Evolutionary conservation across 2,797 vertebrate species (phyloP).

Genomic region (Remorina albescens): DNA sequence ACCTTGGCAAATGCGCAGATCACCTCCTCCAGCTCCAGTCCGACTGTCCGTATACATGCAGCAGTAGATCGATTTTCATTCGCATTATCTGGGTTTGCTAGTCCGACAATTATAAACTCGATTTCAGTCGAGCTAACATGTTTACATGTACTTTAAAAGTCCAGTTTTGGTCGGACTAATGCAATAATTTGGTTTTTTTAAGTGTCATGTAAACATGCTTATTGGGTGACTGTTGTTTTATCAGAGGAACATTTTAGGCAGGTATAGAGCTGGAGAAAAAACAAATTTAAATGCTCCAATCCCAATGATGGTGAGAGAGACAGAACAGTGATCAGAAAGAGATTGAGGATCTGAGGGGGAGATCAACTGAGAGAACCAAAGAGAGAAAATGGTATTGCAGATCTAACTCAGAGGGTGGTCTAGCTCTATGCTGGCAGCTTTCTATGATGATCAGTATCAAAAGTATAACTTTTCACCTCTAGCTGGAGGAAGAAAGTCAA

Average conservation of each 20-base stretch:
- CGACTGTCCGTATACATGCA: too few relatives aligned
- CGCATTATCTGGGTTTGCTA: too few relatives aligned
- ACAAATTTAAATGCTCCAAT: conserved; percentile 19
- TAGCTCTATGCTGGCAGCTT: conserved; percentile 25
- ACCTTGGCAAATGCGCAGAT: too few relatives aligned
- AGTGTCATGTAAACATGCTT: too few relatives aligned
- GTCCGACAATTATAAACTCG: too few relatives aligned
- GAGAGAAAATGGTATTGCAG: conserved; percentile 50
- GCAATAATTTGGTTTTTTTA: too few relatives aligned
- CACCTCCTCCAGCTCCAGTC: too few relatives aligned
- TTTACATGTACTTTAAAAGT: too few relatives aligned
- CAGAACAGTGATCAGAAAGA: conserved; percentile 28
- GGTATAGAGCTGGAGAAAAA: background rate
- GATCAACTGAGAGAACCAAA: conserved; percentile 21
- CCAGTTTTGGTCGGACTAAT: too few relatives aligned
- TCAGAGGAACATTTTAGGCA: background rate
- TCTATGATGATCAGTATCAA: conserved; percentile 54
- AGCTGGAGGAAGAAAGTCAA: conserved; percentile 30
- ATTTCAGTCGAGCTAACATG: too few relatives aligned
- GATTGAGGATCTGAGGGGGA: conserved; percentile 32
- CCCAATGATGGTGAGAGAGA: conserved; percentile 4
- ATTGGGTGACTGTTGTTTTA: background rate
- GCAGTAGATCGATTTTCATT: too few relatives aligned
- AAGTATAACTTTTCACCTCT: conserved; percentile 53
- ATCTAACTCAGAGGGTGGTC: conserved; percentile 57